phyloP scores from a whole-genome alignment of 2,113 vertebrate species.

The Eurystomus gularis region DNA sequence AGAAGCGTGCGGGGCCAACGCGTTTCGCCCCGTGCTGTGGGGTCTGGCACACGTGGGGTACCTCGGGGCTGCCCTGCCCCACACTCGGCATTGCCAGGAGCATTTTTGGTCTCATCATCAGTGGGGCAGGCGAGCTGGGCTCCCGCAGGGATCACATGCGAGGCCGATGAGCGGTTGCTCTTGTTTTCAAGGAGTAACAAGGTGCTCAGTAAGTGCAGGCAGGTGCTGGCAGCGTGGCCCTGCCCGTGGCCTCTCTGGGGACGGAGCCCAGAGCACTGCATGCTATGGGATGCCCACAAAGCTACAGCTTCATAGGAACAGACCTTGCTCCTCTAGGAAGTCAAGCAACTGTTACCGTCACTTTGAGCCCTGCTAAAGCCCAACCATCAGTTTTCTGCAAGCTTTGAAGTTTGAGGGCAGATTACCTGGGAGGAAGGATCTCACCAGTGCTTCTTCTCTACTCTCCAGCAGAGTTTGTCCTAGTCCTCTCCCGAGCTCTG shows the following conservation, averaged over 20 bases:
- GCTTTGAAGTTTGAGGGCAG: background rate
- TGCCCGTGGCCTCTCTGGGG: background rate
- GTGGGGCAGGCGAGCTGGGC: rapidly evolving
- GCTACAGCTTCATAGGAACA: background rate
- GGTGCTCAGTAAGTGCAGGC: rapidly evolving
- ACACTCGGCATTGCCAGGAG: background rate
- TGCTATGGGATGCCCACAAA: background rate
- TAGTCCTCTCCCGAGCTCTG: background rate
- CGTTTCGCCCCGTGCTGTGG: rapidly evolving
- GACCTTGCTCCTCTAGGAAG: background rate
- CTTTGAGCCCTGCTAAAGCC: background rate
- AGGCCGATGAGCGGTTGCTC: rapidly evolving
- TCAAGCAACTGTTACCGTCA: background rate
- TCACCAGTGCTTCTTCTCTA: background rate
- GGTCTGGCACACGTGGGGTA: no score
- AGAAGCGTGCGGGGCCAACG: rapidly evolving
- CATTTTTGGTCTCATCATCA: background rate
- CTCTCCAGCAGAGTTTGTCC: background rate
- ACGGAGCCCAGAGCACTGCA: background rate
- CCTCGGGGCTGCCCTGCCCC: background rate
- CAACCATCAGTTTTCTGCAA: background rate
- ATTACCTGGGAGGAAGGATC: background rate
- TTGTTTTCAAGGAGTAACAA: background rate
- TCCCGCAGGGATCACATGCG: rapidly evolving
- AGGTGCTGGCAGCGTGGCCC: background rate